Evolutionary conservation across 2,888 invertebrate species (phyloP), one percentile per base, ranked within the genome.

Genomic region (Macrophya alboannulata): DNA sequence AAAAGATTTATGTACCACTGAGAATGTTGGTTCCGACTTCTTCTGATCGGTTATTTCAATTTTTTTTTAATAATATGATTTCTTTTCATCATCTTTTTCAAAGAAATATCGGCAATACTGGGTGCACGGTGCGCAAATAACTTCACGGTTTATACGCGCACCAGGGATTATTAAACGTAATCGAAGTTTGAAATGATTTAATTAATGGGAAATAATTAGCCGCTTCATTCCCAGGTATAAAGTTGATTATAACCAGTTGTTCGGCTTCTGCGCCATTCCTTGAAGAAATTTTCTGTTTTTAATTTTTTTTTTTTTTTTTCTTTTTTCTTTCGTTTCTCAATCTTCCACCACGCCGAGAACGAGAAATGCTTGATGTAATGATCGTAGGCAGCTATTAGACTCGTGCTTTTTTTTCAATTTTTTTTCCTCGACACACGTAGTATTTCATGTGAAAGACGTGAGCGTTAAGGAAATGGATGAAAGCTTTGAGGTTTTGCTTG

Each of bases 1-100:
- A 62, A 31, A 62, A 81, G 81, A 81, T 81, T 81, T 81, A 81
- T 81, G n/a, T 21, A 81, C 81, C 37, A 81, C 21, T 31, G 43
- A 55, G 48, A 77, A 77, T n/a, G 51, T 77, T 55, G 31, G 31
- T 37, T 77, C 21, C 55, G 31, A 55, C 77, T 51, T 77, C 74
- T 74, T 74, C 55, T 77, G 15, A 9, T 55, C 37, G 0, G 37
- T 37, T 31, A 4, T 15, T 15, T 15, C 40, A n/a, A n/a, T 45
- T 45, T 48, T 48, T 25, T 10, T n/a, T 45, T 25, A 17, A 10
- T 45, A 21, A 21, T 17, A n/a, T 55, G 17, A n/a, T n/a, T 55
- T 55, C 6, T 17, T n/a, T 55, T 55, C 5, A n/a, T 55, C 31
- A 31, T 31, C 31, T 37, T 15, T 17, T 72, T 21, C 43, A 40